A percentile compares a stretch with the other conserved stretches of the same genome.
phyloP scores from a whole-genome alignment of 2,888 invertebrate species.

The Ochropacha duplaris region DNA sequence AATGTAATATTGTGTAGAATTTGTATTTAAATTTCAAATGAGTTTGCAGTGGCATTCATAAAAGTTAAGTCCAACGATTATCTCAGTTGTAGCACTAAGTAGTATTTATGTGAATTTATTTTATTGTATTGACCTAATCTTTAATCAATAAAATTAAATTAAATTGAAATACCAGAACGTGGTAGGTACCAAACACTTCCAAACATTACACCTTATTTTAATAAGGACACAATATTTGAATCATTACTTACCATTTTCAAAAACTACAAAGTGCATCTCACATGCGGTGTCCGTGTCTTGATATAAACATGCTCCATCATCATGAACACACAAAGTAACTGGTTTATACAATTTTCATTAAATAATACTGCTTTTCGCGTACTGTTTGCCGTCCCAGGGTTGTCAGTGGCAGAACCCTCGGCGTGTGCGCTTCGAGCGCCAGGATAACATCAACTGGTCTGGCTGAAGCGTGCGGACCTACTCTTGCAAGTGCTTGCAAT shows the following conservation, averaged over 20 bases:
- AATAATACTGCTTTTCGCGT: not conserved
- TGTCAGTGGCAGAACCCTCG: constrained; percentile 32
- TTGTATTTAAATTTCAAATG: constrained; percentile 11
- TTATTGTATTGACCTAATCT: too few relatives aligned
- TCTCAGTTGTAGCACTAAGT: not conserved
- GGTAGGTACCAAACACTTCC: not conserved
- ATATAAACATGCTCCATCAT: not conserved
- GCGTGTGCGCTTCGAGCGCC: constrained; percentile 67
- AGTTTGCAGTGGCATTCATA: constrained; percentile 4
- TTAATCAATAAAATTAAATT: too few relatives aligned
- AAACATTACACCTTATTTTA: not conserved
- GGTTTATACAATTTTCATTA: not conserved
- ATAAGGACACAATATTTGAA: not conserved
- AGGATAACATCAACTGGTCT: constrained; percentile 71
- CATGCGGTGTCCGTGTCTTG: not conserved
- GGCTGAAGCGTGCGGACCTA: constrained; percentile 50
- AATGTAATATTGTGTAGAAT: not conserved
- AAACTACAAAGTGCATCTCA: not conserved
- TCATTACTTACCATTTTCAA: constrained; percentile 3
- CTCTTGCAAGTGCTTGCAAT: constrained; percentile 58
- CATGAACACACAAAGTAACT: not conserved
- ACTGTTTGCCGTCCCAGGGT: constrained; percentile 24
- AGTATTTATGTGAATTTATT: not conserved
- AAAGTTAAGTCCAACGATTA: not conserved
- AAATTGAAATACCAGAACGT: too few relatives aligned